These are phyloP conservation scores for Callaeas wilsoni DNA, from an alignment of 2,113 vertebrate species.

Conservation along the genomic window DNA sequence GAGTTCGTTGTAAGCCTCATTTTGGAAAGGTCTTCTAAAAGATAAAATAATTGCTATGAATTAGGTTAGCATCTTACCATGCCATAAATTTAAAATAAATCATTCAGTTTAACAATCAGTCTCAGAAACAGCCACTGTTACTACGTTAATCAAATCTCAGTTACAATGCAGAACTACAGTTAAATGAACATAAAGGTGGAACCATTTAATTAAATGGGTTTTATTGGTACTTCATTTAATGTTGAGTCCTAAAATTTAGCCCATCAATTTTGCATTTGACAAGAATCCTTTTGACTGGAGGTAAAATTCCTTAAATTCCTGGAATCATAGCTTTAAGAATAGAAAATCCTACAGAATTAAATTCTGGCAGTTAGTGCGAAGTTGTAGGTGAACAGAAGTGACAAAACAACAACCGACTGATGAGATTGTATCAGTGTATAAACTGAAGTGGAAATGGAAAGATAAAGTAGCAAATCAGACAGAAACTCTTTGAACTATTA, in stretches of 20 bases:
- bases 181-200: neutral
- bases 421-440: neutral
- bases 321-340: neutral
- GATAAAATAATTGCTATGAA: neutral
- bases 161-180: neutral
- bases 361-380: neutral
- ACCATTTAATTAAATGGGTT: neutral
- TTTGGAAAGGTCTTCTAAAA: neutral
- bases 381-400: neutral
- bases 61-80: neutral
- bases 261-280: neutral
- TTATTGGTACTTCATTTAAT: neutral
- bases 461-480: neutral
- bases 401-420: neutral
- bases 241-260: neutral
- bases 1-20: neutral
- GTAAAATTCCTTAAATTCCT: neutral
- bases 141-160: neutral
- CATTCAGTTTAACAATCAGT: neutral
- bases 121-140: neutral
- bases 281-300: neutral
- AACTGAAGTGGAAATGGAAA: neutral
- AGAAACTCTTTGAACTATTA: neutral
- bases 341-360: neutral
- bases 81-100: neutral